Base-by-base conservation (phyloP, 2,797 vertebrate genomes). In the Muscicapa striata region DNA sequence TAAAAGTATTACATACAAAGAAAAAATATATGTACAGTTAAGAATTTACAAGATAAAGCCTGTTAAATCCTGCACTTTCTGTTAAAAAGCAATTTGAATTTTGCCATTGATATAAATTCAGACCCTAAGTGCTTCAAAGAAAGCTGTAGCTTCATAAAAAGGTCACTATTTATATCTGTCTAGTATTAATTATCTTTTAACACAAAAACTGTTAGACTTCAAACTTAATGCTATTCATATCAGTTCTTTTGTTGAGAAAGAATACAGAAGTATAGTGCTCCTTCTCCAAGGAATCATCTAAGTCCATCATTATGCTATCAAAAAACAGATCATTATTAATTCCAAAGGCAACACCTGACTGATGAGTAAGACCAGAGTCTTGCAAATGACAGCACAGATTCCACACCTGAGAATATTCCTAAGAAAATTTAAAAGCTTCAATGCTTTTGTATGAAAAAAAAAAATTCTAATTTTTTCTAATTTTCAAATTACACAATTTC, bases 41-140 rank as follows among this genome's bases (percentile, higher is more conserved):
- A 91, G 69, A 64, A 87, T 84, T 92, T 75, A 83, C 40, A 86
- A 86, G 87, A 92, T 5, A 80, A 51, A 23, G 18, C 34, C 68
- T 86, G 55, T 73, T 86, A 86, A 84, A 66, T 75, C 27, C 48
- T 64, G 49, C 18, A 70, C 64, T 83, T 81, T 66, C 48, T 74
- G 64, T 87, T 75, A 55, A 84, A 92, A 90, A 89, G 66, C 43
- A 81, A 75, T 91, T 82, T 87, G 48, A 94, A 66, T 89, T 88
- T 92, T 92, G 51, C 51, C 73, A 86, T 7, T 68, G 66, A 78
- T 64, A 94, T 36, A 62, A 86, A 93, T 73, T 89, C 63, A 63
- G 26, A 58, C 18, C 72, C 7, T 48, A 93, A 86, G 46, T 54
- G 55, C 40, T 92, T 81, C 91, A 88, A 89, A 86, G 78, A 66